A percentile compares a stretch with the other conserved stretches of the same genome.
Evolutionary conservation across 2,113 vertebrate genomes (phyloP).

Genomic region (Chlorocebus sabaeus): DNA sequence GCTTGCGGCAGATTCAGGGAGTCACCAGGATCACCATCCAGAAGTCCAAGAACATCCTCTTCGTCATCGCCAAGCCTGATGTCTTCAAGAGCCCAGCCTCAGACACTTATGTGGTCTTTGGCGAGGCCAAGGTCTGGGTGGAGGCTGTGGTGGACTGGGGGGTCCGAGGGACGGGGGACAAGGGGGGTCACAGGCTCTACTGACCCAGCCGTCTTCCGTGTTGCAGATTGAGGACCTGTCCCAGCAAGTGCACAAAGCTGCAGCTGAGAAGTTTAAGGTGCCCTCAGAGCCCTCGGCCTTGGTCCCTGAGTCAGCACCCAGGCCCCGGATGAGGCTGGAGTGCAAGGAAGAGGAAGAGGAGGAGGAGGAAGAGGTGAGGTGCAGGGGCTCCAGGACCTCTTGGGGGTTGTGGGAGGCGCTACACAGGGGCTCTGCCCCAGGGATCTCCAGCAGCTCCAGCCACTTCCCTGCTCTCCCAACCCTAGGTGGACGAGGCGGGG

Average conservation of each 20-base stretch:
- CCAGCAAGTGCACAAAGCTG: conserved; percentile 97
- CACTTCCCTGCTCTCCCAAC: not conserved
- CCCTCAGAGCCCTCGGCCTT: conserved; percentile 91
- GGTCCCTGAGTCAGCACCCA: conserved; percentile 86
- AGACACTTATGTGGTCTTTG: conserved; percentile 97
- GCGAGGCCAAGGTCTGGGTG: conserved; percentile 92
- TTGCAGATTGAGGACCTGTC: conserved; percentile 96
- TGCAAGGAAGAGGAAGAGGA: conserved; percentile 92
- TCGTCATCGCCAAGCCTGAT: conserved; percentile 96
- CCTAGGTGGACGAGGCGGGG: conserved; percentile 92
- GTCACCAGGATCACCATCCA: conserved; percentile 98
- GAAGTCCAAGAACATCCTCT: conserved; percentile 98
- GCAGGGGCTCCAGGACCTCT: rapidly evolving
- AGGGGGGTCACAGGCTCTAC: not conserved
- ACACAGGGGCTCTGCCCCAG: not conserved
- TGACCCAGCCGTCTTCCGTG: not conserved
- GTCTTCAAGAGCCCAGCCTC: conserved; percentile 98
- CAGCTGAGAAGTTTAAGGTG: conserved; percentile 98
- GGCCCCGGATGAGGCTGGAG: conserved; percentile 91
- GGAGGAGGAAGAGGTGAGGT: conserved; percentile 84
- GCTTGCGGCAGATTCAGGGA: conserved; percentile 93
- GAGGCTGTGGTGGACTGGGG: rapidly evolving
- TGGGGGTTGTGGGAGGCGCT: too few relatives aligned
- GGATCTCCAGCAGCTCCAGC: not conserved
- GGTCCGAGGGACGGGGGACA: rapidly evolving